Evolutionary conservation across 2,113 vertebrate species (phyloP).

Genomic region (Coryphaenoides rupestris): DNA sequence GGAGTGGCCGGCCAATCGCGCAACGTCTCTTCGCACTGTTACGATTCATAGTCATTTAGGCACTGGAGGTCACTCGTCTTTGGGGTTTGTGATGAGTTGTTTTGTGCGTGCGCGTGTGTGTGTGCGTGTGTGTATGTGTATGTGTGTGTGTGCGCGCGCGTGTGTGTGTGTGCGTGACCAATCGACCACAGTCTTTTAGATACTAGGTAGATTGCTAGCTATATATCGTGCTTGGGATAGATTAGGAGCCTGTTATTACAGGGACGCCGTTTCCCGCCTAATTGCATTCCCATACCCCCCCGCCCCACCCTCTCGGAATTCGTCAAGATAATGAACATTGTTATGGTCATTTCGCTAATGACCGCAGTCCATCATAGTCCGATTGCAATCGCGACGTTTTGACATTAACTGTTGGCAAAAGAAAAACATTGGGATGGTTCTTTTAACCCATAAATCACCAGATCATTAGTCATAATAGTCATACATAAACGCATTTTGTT

Average conservation of each 20-base stretch:
- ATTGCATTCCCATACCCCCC: slow-evolving; percentile 48
- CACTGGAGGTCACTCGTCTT: background rate
- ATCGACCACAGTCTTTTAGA: no score
- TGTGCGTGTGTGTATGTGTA: background rate
- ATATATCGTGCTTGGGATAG: background rate
- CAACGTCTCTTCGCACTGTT: background rate
- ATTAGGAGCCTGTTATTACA: slow-evolving; percentile 35
- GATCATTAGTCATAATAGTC: no score
- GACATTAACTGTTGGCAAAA: no score
- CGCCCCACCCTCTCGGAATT: slow-evolving; percentile 28
- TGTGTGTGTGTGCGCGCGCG: background rate
- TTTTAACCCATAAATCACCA: no score
- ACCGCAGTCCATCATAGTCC: slow-evolving; percentile 49
- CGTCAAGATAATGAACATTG: slow-evolving; percentile 56
- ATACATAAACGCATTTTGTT: no score
- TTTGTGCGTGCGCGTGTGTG: background rate
- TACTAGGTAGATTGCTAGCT: no score
- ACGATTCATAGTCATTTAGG: background rate
- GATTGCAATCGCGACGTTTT: slow-evolving; percentile 17
- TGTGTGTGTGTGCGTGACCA: slow-evolving; percentile 3
- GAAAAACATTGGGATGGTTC: no score
- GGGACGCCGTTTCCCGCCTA: slow-evolving; percentile 38
- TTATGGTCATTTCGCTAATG: slow-evolving; percentile 56
- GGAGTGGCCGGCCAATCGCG: no score
- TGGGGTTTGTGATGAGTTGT: background rate